Percentiles rank a stretch among this genome's conserved stretches.
phyloP scores from a whole-genome alignment of 2,888 invertebrate genomes.

The Temnothorax rugatulus region DNA sequence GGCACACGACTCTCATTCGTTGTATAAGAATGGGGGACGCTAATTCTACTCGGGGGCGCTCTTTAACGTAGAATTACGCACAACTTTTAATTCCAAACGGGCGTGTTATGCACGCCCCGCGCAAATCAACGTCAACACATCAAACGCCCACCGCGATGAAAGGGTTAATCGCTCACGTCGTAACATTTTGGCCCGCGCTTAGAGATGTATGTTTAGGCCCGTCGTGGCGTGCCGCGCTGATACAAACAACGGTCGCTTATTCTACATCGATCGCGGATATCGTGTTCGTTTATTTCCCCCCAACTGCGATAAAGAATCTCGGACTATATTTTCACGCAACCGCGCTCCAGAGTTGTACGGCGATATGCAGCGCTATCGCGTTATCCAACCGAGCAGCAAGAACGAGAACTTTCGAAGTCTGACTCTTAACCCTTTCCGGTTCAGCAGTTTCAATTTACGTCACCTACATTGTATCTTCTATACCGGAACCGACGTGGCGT shows the following conservation, averaged over 20 bases:
- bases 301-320: slow-evolving; percentile 46
- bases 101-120: slow-evolving; percentile 7
- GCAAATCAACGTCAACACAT: slow-evolving; percentile 49
- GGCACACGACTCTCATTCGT: not conserved
- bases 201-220: slow-evolving; percentile 47
- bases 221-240: slow-evolving; percentile 41
- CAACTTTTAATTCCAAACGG: slow-evolving; percentile 40
- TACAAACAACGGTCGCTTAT: slow-evolving; percentile 39
- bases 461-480: slow-evolving; percentile 37
- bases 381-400: slow-evolving; percentile 37
- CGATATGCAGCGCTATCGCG: slow-evolving; percentile 48
- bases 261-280: slow-evolving; percentile 34
- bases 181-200: slow-evolving; percentile 46
- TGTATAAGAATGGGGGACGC: not conserved
- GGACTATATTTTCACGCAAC: slow-evolving; percentile 53
- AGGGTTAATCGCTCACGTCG: slow-evolving; percentile 53
- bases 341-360: not conserved
- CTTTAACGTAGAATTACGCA: slow-evolving; percentile 38
- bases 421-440: slow-evolving; percentile 55
- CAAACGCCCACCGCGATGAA: slow-evolving; percentile 50
- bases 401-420: slow-evolving; percentile 27
- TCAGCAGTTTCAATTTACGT: slow-evolving; percentile 56
- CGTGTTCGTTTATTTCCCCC: slow-evolving; percentile 48
- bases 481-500: slow-evolving; percentile 32
- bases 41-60: slow-evolving; percentile 2